Conservation (phyloP, 2,888 invertebrate genomes). For the Eristalis arbustorum region DNA sequence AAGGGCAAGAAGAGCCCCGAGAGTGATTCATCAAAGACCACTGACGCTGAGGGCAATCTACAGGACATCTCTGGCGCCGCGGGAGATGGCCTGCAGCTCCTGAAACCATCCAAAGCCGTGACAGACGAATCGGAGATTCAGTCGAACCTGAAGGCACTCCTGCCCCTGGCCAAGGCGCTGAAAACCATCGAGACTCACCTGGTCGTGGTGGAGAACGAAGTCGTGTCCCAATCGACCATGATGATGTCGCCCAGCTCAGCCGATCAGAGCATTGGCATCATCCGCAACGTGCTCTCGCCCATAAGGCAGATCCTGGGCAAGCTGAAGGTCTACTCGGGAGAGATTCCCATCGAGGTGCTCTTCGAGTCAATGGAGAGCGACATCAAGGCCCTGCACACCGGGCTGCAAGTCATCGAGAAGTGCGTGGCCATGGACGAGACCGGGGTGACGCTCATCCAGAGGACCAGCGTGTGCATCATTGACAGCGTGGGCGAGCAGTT, state of each 20-base stretch:
- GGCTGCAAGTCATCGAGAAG: slow-evolving; percentile 85
- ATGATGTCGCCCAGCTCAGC: slow-evolving; percentile 86
- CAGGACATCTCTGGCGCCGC: slow-evolving; percentile 83
- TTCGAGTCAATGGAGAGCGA: slow-evolving; percentile 83
- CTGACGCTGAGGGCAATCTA: slow-evolving; percentile 79
- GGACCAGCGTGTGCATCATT: slow-evolving; percentile 85
- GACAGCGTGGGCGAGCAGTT: slow-evolving; percentile 83
- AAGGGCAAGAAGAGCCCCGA: slow-evolving; percentile 78
- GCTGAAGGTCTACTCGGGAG: slow-evolving; percentile 81
- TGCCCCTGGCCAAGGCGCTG: slow-evolving; percentile 79
- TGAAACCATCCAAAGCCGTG: slow-evolving; percentile 75
- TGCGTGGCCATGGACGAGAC: slow-evolving; percentile 86
- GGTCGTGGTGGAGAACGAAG: slow-evolving; percentile 84
- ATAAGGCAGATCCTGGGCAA: slow-evolving; percentile 85
- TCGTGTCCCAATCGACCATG: slow-evolving; percentile 84
- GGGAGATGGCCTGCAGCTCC: slow-evolving; percentile 81
- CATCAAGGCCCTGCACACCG: slow-evolving; percentile 84
- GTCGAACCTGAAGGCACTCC: slow-evolving; percentile 79
- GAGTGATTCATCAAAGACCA: slow-evolving; percentile 79
- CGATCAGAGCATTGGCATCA: slow-evolving; percentile 85
- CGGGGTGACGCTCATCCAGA: slow-evolving; percentile 85
- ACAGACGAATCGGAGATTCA: slow-evolving; percentile 81
- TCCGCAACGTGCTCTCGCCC: slow-evolving; percentile 84
- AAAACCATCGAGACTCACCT: slow-evolving; percentile 82
- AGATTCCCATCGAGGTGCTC: slow-evolving; percentile 78